phyloP scores from a whole-genome alignment of 2,113 vertebrate genomes.

The Colaptes auratus region DNA sequence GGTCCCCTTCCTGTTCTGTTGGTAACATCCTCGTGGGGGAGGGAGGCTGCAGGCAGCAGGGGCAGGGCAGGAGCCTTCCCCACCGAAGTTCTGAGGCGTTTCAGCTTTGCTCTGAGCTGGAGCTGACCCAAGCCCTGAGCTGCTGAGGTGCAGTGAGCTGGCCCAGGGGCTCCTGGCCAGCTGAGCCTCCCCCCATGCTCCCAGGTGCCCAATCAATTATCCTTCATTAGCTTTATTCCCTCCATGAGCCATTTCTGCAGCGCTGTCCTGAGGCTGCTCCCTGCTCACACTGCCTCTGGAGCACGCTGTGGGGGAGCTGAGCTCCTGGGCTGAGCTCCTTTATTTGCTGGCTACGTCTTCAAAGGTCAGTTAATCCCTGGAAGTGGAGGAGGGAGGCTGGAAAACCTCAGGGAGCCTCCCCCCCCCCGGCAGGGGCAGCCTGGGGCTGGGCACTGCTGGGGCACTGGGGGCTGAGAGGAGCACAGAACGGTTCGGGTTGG shows the following conservation, averaged over 20 bases:
- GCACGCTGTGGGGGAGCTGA: constrained; percentile 51
- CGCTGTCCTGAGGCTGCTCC: constrained; percentile 66
- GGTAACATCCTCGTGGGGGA: too few species aligned
- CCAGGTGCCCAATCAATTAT: constrained; percentile 44
- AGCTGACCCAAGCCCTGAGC: neutral
- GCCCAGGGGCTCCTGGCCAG: neutral
- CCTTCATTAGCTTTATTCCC: constrained; percentile 63
- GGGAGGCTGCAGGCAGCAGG: neutral
- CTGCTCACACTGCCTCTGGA: constrained; percentile 64
- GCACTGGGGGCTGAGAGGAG: neutral
- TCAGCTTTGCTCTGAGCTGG: neutral
- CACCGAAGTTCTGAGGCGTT: fast-evolving
- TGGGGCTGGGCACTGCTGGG: fast-evolving
- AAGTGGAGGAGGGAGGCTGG: constrained; percentile 49
- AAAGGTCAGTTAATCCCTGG: constrained; percentile 79
- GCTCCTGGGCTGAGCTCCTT: constrained; percentile 79
- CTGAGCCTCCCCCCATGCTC: neutral
- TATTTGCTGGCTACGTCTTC: constrained; percentile 76
- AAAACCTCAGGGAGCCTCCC: neutral
- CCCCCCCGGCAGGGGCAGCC: neutral
- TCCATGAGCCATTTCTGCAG: constrained; percentile 66
- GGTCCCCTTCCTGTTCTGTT: fast-evolving
- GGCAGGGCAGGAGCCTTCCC: neutral
- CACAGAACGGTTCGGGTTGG: too few species aligned
- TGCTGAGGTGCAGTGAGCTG: neutral